Evolutionary conservation across 1,140 invertebrate species (phyloP).

Genomic region (Phymastichus coffea): DNA sequence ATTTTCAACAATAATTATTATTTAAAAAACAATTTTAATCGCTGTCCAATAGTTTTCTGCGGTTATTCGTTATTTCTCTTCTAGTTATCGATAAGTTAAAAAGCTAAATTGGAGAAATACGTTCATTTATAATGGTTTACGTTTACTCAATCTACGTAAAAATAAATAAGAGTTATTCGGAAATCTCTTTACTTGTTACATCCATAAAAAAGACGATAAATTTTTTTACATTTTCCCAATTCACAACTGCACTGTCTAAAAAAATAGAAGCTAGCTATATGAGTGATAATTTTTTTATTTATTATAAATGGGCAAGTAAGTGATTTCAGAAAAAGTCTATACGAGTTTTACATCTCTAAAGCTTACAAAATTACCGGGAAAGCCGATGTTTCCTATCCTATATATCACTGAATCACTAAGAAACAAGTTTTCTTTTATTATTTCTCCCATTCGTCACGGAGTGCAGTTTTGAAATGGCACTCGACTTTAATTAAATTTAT

Average conservation of each 20-base stretch:
- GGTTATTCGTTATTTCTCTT: too few relatives aligned
- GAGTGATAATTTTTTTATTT: constrained; percentile 12
- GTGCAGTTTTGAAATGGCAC: constrained; percentile 17
- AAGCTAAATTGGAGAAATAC: too few relatives aligned
- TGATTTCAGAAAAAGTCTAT: constrained; percentile 17
- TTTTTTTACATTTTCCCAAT: background rate
- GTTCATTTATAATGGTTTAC: too few relatives aligned
- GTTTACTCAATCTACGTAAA: too few relatives aligned
- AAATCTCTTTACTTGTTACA: too few relatives aligned
- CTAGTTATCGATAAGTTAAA: too few relatives aligned
- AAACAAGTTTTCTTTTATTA: constrained; percentile 11
- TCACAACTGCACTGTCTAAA: constrained; percentile 19
- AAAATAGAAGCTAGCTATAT: constrained; percentile 20
- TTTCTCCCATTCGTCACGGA: constrained; percentile 1
- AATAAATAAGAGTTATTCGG: too few relatives aligned
- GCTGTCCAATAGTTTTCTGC: too few relatives aligned
- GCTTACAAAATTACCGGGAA: constrained; percentile 16
- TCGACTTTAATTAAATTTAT: constrained; percentile 19
- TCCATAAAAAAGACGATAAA: constrained; percentile 2
- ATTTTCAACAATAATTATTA: too few relatives aligned
- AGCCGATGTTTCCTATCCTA: constrained; percentile 7
- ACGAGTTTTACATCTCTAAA: constrained; percentile 19
- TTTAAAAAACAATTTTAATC: too few relatives aligned
- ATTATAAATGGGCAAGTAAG: constrained; percentile 11
- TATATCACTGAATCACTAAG: constrained; percentile 22